Base-by-base conservation (phyloP, 2,797 vertebrate species). In the Notoglanidium macrostoma region DNA sequence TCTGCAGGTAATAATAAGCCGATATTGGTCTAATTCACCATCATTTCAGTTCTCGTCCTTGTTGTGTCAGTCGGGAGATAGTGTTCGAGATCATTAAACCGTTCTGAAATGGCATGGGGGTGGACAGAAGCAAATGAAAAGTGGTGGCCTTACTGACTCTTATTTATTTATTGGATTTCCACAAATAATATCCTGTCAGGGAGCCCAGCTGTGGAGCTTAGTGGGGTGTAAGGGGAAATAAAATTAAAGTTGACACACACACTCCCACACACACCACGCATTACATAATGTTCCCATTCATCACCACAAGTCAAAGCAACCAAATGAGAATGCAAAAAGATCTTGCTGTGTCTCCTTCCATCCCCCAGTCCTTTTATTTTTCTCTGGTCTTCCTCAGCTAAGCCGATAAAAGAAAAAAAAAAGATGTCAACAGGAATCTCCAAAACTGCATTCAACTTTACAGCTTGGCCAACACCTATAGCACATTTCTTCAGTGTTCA, bases 191-290 rank as follows among this genome's bases (percentile, higher is more conserved):
- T 88, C 80, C 80, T 76, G 84, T 84, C 90, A 90, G 85, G 84
- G n/a, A 86, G 49, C 85, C 84, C 85, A 63, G 82, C 70, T 82
- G 81, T 79, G 76, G 80, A 61, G 80, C 85, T 87, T 84, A 88
- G 68, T 68, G 49, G 49, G 51, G 61, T 83, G 89, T 91, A 89
- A 88, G 91, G 90, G 68, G 44, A 88, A 92, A 91, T 89, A 89
- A 93, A 92, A 94, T 93, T 32, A 91, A 93, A 93, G 90, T 89
- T 93, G 92, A 94, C 88, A 55, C 86, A 86, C 86, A 55, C 88
- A 88, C 87, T 89, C 85, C 29, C 35, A 63, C 44, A 84, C 86
- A 84, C 68, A 81, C 84, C 35, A 73, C 51, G 81, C 76, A 84
- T 86, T 86, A 85, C 35, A 55, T 88, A 88, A 73, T 67, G 80